Evolutionary conservation across 2,113 vertebrate genomes (phyloP).

Genomic region (Archocentrus centrarchus): DNA sequence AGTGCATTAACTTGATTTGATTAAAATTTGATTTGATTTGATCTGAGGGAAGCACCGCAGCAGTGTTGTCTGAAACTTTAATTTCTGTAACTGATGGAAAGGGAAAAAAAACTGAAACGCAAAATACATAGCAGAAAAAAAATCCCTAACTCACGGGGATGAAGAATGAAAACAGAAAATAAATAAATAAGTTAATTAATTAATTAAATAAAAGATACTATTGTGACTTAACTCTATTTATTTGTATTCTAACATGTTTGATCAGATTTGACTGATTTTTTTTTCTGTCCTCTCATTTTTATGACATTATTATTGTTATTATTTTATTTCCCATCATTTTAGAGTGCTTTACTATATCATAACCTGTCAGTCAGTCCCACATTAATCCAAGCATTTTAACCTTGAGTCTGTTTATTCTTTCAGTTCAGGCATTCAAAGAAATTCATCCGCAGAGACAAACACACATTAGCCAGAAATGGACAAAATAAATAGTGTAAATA

Average conservation of each 20-base stretch:
- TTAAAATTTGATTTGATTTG: slow-evolving; percentile 32
- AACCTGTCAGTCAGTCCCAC: not conserved
- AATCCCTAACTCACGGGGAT: not conserved
- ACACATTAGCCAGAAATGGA: not conserved
- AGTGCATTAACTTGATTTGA: slow-evolving; percentile 18
- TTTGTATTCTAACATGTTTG: not conserved
- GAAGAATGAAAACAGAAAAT: not conserved
- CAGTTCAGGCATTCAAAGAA: not conserved
- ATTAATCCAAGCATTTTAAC: not conserved
- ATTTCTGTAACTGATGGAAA: slow-evolving; percentile 21
- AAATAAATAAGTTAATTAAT: no score
- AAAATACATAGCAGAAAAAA: not conserved
- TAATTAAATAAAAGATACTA: not conserved
- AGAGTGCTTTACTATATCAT: not conserved
- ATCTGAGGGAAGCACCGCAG: slow-evolving; percentile 8
- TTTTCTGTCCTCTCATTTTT: not conserved
- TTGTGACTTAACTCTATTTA: not conserved
- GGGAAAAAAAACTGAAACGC: not conserved
- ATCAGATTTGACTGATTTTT: slow-evolving; percentile 28
- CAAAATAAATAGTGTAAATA: not conserved
- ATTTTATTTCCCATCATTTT: not conserved
- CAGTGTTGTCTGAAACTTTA: slow-evolving; percentile 18
- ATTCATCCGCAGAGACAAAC: not conserved
- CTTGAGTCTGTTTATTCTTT: not conserved
- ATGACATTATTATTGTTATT: not conserved